phyloP scores from a whole-genome alignment of 1,140 invertebrate species.

The Andricus grossulariae region DNA sequence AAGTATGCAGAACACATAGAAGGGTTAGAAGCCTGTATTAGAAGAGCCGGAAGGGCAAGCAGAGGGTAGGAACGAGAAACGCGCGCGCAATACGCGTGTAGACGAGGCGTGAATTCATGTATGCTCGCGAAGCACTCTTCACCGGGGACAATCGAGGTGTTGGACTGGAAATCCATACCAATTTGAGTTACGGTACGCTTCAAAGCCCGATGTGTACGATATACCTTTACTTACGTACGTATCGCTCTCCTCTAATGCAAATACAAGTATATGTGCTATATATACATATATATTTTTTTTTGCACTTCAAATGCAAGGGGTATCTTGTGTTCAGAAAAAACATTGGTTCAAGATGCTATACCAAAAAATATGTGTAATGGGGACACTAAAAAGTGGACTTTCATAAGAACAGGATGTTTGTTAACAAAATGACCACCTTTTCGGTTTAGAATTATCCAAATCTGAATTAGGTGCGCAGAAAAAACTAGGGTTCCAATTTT shows the following conservation, averaged over 20 bases:
- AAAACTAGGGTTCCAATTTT: too few relatives aligned
- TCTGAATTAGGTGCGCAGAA: too few relatives aligned
- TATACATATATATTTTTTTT: neutral
- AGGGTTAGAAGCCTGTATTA: conserved; percentile 3
- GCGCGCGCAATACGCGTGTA: conserved; percentile 52
- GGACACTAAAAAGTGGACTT: too few relatives aligned
- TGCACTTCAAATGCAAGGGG: conserved; percentile 1
- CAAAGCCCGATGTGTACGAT: conserved; percentile 51
- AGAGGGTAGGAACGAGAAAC: conserved; percentile 29
- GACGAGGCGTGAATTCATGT: conserved; percentile 69
- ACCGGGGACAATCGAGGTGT: conserved; percentile 75
- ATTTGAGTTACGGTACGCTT: conserved; percentile 72
- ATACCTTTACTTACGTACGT: conserved; percentile 25
- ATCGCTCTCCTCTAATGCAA: conserved; percentile 24
- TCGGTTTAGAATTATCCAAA: too few relatives aligned
- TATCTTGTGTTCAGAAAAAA: neutral
- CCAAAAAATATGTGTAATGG: neutral
- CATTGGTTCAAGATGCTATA: neutral
- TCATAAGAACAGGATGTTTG: too few relatives aligned
- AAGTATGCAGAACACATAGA: conserved; percentile 13
- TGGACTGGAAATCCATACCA: conserved; percentile 76
- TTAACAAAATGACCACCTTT: too few relatives aligned
- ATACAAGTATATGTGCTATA: conserved; percentile 24
- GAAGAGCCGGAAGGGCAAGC: neutral
- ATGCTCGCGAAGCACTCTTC: conserved; percentile 70